phyloP scores from a whole-genome alignment of 2,113 vertebrate species.

The Azemiops feae region DNA sequence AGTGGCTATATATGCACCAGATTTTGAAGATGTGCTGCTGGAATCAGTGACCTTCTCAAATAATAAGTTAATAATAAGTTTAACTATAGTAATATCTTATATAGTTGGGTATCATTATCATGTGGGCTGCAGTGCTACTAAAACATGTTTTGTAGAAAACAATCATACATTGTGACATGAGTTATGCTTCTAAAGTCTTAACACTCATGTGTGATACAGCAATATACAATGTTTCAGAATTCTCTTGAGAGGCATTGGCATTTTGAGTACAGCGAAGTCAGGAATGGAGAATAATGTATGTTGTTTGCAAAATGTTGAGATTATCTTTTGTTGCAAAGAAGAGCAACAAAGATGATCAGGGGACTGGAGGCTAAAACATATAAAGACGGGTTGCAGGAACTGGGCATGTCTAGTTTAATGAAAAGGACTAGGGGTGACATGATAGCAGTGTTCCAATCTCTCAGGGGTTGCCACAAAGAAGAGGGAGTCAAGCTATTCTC shows the following conservation, averaged over 20 bases:
- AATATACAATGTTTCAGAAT: neutral
- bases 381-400: no score
- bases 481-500: no score
- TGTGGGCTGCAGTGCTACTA: neutral
- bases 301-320: neutral
- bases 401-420: no score
- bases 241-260: neutral
- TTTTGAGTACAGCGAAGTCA: neutral
- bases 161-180: neutral
- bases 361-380: no score
- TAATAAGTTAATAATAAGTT: neutral
- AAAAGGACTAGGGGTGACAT: no score
- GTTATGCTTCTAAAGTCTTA: neutral
- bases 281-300: neutral
- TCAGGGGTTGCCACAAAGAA: no score
- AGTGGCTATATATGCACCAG: neutral
- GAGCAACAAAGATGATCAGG: no score
- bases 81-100: neutral
- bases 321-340: neutral
- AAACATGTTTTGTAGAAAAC: neutral
- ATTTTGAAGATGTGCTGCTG: conserved; percentile 8
- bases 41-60: conserved; percentile 13
- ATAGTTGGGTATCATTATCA: neutral
- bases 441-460: no score
- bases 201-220: neutral